These are phyloP conservation scores for Cecropterus lyciades DNA, from an alignment of 1,140 invertebrate genomes.

Conservation along the genomic window DNA sequence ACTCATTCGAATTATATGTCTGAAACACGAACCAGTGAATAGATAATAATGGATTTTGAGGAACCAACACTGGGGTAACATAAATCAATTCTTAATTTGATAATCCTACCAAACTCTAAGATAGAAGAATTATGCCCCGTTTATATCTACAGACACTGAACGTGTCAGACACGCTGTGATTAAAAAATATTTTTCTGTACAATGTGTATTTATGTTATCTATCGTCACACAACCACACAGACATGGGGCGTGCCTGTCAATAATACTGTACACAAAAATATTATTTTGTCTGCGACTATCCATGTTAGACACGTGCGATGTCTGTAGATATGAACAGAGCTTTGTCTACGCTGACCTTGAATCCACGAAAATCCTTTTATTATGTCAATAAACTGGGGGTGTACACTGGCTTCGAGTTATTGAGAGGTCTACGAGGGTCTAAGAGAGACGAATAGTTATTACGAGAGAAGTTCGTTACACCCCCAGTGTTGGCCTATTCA, in stretches of 20 bases:
- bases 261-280: no score
- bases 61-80: conserved; percentile 51
- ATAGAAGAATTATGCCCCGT: conserved; percentile 23
- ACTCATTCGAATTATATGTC: neutral
- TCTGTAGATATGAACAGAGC: no score
- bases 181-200: conserved; percentile 23
- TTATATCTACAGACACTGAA: no score
- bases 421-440: no score
- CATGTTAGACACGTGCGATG: no score
- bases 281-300: no score
- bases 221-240: no score
- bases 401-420: conserved; percentile 5
- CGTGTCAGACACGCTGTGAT: no score
- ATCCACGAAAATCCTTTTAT: conserved; percentile 43
- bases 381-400: conserved; percentile 37
- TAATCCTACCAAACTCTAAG: conserved; percentile 54
- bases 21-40: conserved; percentile 43
- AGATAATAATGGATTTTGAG: conserved; percentile 62
- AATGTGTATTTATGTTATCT: no score
- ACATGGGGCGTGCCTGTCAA: no score
- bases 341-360: conserved; percentile 46
- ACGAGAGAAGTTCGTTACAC: neutral
- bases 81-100: conserved; percentile 58
- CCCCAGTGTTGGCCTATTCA: conserved; percentile 45
- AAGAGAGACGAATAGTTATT: no score